Percentiles rank a stretch among this genome's conserved stretches.
Conservation (phyloP, 2,888 invertebrate species). For the Pterostichus niger region DNA sequence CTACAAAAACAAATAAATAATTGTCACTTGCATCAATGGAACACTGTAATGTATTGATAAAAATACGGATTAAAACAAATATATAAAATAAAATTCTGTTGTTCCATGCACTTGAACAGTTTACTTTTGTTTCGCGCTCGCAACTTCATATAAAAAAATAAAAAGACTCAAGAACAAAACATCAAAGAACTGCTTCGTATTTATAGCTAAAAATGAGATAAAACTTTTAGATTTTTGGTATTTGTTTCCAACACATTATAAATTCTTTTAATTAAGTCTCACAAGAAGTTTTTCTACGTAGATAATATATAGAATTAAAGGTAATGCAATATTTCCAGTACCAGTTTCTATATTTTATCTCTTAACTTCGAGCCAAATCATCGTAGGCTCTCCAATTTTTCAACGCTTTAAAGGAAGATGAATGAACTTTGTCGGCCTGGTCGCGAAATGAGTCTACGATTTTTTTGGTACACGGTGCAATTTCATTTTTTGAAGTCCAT, state of each 20-base stretch:
- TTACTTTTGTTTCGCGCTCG: constrained; percentile 16
- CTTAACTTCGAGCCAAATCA: no score
- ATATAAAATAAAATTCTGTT: constrained; percentile 23
- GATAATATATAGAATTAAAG: no score
- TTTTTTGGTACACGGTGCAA: no score
- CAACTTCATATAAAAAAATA: constrained; percentile 25
- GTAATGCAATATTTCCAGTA: no score
- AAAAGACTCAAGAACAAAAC: constrained; percentile 1
- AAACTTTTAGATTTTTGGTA: constrained; percentile 24
- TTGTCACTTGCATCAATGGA: not conserved
- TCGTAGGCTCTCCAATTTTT: no score
- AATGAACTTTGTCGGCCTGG: no score
- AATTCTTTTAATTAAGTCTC: constrained; percentile 13
- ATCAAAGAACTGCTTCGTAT: constrained; percentile 19
- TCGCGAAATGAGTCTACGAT: no score
- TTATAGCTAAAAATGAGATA: constrained; percentile 13
- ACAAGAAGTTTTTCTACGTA: not conserved
- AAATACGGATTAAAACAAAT: constrained; percentile 27
- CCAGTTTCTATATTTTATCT: no score
- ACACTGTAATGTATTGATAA: constrained; percentile 1
- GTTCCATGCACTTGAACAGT: not conserved
- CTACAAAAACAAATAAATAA: constrained; percentile 1
- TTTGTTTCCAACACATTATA: constrained; percentile 28
- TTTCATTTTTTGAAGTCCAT: no score
- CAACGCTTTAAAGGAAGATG: no score